Conservation (phyloP, 2,113 vertebrate genomes). For the Grantiella picta region DNA sequence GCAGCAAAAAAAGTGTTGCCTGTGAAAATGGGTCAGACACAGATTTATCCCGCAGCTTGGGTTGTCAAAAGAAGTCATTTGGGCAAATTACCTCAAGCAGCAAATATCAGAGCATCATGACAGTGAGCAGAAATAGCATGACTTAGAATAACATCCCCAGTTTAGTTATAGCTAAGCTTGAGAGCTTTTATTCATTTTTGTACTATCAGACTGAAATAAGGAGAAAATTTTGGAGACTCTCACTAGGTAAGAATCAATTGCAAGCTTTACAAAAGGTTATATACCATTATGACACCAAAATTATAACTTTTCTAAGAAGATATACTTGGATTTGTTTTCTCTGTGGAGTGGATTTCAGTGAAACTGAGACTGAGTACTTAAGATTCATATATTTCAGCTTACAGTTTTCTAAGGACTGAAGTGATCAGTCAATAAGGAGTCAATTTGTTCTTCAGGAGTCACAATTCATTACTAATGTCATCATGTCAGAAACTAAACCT, state of each 20-base stretch:
- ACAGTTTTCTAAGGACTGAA: neutral
- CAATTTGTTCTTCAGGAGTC: neutral
- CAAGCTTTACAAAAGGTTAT: neutral
- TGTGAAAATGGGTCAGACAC: neutral
- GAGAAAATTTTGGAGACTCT: neutral
- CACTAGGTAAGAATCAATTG: neutral
- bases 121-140: neutral
- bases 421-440: neutral
- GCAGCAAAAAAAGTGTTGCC: neutral
- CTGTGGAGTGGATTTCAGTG: neutral
- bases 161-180: neutral
- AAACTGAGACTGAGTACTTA: neutral
- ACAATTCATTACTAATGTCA: neutral
- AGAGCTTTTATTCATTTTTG: neutral
- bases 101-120: neutral
- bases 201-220: neutral
- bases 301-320: neutral
- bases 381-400: neutral
- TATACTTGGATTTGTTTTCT: neutral
- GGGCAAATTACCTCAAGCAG: neutral
- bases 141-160: neutral
- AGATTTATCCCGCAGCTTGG: neutral
- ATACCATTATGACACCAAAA: neutral
- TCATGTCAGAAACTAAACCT: neutral
- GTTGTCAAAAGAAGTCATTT: neutral